Percentiles rank a stretch among this genome's conserved stretches.
Evolutionary conservation across 2,113 vertebrate genomes (phyloP).

Genomic region (Grammomys dolichurus): DNA sequence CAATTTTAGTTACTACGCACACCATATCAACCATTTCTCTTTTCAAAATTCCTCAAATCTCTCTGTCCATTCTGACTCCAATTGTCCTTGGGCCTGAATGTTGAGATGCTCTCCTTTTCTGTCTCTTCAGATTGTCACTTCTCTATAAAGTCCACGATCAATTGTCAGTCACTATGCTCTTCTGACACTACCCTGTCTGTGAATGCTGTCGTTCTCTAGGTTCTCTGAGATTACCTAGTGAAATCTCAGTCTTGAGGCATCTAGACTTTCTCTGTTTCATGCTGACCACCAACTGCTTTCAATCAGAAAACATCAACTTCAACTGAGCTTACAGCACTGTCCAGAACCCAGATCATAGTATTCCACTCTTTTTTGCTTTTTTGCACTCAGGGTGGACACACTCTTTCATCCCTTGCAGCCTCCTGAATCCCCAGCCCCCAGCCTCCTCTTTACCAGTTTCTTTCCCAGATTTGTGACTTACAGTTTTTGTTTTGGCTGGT

Average conservation of each 20-base stretch:
- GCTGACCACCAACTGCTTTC: not conserved
- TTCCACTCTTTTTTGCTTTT: not conserved
- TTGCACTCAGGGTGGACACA: not conserved
- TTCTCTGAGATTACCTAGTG: not conserved
- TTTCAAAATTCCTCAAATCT: not conserved
- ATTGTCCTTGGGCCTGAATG: not conserved
- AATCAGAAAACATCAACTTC: not conserved
- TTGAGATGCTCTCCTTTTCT: not conserved
- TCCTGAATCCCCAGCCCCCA: too few species aligned
- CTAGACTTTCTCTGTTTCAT: not conserved
- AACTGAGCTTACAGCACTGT: not conserved
- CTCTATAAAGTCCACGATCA: not conserved
- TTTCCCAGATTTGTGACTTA: not conserved
- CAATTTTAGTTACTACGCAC: not conserved
- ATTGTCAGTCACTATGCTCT: not conserved
- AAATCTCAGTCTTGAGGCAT: not conserved
- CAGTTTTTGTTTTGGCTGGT: not conserved
- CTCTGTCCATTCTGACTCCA: not conserved
- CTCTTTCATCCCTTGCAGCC: too few species aligned
- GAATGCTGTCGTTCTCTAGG: not conserved
- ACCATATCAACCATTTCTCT: not conserved
- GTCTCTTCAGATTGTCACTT: not conserved
- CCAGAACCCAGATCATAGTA: not conserved
- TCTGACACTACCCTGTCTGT: not conserved
- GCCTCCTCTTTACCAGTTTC: not conserved